Evolutionary conservation across 2,113 vertebrate species (phyloP).

Genomic region (Clarias gariepinus): DNA sequence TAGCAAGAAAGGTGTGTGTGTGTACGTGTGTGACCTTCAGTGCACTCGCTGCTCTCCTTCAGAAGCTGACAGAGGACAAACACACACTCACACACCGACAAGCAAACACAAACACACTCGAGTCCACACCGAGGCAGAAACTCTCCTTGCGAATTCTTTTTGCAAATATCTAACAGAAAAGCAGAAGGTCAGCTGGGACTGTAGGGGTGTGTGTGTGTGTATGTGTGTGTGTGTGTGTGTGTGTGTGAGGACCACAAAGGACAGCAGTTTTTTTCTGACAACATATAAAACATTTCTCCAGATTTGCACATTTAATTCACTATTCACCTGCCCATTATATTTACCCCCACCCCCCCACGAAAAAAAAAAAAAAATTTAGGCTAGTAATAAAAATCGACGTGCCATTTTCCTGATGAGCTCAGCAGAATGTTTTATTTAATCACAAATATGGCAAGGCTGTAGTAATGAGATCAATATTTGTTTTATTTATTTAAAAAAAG

Average conservation of each 20-base stretch:
- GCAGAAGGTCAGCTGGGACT: slow-evolving; percentile 29
- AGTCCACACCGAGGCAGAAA: not conserved
- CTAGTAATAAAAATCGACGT: not conserved
- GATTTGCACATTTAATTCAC: not conserved
- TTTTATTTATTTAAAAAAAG: not conserved
- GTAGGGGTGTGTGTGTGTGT: not conserved
- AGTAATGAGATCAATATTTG: not conserved
- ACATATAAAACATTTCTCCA: not conserved
- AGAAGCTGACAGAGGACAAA: slow-evolving; percentile 21
- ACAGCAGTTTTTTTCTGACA: not conserved
- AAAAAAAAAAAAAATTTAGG: not conserved
- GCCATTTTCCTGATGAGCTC: not conserved
- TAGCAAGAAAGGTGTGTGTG: not conserved
- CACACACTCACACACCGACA: not conserved
- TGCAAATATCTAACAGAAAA: slow-evolving; percentile 2
- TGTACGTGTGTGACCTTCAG: slow-evolving; percentile 26
- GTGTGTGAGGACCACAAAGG: not conserved
- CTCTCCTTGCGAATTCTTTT: not conserved
- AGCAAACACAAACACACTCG: not conserved
- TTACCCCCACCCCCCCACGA: too few species aligned
- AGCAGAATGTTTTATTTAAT: not conserved
- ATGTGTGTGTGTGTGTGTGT: not conserved
- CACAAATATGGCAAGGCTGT: not conserved
- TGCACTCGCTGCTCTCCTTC: not conserved
- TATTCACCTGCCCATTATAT: not conserved